These are phyloP conservation scores for Ceratotherium simum DNA, from an alignment of 2,113 vertebrate species.

Conservation along the genomic window DNA sequence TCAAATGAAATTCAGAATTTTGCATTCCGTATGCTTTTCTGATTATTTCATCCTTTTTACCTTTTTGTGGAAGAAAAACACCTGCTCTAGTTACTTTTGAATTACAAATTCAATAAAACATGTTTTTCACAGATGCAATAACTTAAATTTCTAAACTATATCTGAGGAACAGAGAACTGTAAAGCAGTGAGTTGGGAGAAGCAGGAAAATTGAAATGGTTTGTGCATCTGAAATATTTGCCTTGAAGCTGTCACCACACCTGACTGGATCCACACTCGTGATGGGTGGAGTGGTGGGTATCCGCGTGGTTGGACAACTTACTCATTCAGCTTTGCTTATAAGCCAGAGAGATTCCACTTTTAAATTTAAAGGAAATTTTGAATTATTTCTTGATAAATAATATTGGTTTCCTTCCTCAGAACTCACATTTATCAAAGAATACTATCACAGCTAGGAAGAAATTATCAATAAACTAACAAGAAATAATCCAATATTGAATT, in stretches of 20 bases:
- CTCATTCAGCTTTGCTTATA: neutral
- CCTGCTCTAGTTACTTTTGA: neutral
- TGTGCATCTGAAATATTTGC: constrained; percentile 7
- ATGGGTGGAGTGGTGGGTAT: neutral
- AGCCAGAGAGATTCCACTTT: neutral
- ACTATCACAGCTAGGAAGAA: neutral
- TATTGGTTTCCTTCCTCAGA: neutral
- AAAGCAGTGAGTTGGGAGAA: neutral
- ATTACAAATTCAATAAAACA: neutral
- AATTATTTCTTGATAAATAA: neutral
- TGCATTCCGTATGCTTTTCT: neutral
- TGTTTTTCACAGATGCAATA: neutral
- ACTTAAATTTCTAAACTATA: neutral
- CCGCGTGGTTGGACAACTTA: neutral
- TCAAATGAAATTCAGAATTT: constrained; percentile 8
- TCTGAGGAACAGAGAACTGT: neutral
- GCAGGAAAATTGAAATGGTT: neutral
- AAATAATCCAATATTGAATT: neutral
- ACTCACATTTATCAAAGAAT: neutral
- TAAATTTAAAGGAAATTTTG: neutral
- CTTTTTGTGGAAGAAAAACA: neutral
- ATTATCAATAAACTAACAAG: neutral
- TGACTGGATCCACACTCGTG: neutral
- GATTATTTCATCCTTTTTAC: neutral
- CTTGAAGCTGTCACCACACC: constrained; percentile 4